These are phyloP conservation scores for Oscheius sp. DNA, from an alignment of 1,140 invertebrate genomes.

Conservation along the genomic window DNA sequence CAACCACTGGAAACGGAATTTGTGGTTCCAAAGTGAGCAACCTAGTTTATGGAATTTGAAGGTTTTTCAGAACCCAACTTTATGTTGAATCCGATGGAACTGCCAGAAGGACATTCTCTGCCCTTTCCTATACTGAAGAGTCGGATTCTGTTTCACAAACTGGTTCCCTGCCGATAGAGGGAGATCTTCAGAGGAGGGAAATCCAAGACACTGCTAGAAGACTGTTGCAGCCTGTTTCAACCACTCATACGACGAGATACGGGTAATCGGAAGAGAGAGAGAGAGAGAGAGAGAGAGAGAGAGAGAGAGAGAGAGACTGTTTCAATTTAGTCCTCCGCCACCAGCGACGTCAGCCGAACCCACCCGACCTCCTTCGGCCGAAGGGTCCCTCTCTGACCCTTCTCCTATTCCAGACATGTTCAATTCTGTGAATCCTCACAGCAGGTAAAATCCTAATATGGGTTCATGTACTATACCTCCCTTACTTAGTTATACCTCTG, in stretches of 20 bases:
- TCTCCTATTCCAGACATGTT: constrained; percentile 8
- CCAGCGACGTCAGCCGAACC: constrained; percentile 13
- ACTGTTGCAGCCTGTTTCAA: constrained; percentile 15
- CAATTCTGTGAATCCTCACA: constrained; percentile 31
- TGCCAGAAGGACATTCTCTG: background rate
- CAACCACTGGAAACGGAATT: background rate
- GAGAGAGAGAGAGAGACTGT: no score
- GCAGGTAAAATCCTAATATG: constrained; percentile 35
- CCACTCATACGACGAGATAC: constrained; percentile 12
- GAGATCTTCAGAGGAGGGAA: constrained; percentile 14
- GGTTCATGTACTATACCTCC: background rate
- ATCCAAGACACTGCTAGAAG: constrained; percentile 5
- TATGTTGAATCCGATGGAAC: background rate
- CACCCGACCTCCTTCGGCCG: constrained; percentile 33
- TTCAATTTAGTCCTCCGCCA: background rate
- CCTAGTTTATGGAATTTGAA: background rate
- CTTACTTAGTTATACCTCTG: constrained; percentile 32
- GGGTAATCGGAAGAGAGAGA: no score
- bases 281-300: no score
- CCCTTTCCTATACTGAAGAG: background rate
- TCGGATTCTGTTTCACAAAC: constrained; percentile 10
- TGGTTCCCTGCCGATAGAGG: background rate
- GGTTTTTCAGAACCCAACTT: background rate
- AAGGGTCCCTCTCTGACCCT: constrained; percentile 31
- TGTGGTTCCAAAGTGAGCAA: background rate